These are phyloP conservation scores for Rallus limicola DNA, from an alignment of 2,113 vertebrate species.

Conservation along the genomic window DNA sequence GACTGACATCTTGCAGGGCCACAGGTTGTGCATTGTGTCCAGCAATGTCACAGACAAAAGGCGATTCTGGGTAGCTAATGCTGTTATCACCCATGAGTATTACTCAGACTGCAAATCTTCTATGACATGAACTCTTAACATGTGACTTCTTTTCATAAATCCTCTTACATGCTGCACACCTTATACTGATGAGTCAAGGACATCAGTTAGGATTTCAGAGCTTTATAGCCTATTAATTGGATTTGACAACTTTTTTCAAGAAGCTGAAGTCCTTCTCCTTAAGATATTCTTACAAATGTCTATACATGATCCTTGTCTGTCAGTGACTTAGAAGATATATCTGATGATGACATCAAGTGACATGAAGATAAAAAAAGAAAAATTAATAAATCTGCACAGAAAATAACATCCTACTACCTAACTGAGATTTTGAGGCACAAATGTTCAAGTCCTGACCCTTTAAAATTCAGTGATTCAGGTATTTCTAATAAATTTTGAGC, in stretches of 20 bases:
- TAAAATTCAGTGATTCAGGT: not conserved
- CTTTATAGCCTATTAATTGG: not conserved
- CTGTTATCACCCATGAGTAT: not conserved
- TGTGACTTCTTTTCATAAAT: conserved; percentile 12
- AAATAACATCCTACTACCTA: not conserved
- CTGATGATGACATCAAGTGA: not conserved
- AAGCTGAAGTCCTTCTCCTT: not conserved
- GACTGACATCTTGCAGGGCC: not conserved
- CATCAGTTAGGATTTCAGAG: not conserved
- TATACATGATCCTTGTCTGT: not conserved
- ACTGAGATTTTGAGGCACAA: not conserved
- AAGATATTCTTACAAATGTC: not conserved
- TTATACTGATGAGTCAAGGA: not conserved
- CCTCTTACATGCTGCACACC: not conserved
- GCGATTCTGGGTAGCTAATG: not conserved
- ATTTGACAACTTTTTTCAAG: not conserved
- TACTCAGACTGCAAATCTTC: not conserved
- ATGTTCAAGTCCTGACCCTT: not conserved
- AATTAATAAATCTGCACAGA: not conserved
- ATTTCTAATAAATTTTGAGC: not conserved
- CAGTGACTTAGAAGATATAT: not conserved
- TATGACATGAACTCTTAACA: not conserved
- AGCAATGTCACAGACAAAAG: conserved; percentile 1
- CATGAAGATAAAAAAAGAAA: not conserved
- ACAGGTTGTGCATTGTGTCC: not conserved